phyloP scores from a whole-genome alignment of 2,113 vertebrate genomes.

The Rallus limicola region DNA sequence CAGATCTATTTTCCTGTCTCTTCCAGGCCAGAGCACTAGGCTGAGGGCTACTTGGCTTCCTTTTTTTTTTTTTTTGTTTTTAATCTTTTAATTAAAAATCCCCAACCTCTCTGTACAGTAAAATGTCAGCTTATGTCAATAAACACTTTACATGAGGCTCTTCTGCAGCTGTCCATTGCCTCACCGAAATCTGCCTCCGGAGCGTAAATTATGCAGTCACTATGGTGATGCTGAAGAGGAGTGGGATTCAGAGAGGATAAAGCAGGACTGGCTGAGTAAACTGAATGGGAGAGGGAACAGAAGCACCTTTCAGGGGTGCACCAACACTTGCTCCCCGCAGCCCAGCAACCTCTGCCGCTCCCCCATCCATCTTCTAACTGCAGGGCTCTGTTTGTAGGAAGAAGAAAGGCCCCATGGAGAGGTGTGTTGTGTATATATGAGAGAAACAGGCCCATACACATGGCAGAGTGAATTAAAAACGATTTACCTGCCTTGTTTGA shows the following conservation, averaged over 20 bases:
- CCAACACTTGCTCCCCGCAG: fast-evolving
- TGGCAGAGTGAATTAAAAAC: neutral
- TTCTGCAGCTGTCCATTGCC: neutral
- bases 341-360: neutral
- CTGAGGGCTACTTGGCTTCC: neutral
- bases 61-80: neutral
- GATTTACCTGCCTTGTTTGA: neutral
- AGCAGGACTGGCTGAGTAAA: neutral
- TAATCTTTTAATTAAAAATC: neutral
- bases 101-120: neutral
- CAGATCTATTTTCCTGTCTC: neutral
- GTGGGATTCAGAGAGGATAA: neutral
- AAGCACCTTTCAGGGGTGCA: neutral
- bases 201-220: neutral
- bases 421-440: fast-evolving
- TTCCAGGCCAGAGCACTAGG: neutral
- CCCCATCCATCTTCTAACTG: neutral
- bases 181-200: neutral
- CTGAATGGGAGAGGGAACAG: neutral
- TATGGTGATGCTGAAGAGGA: neutral
- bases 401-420: neutral
- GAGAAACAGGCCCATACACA: neutral
- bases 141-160: neutral
- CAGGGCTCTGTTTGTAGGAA: neutral
- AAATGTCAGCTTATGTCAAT: neutral